A percentile compares a stretch with the other conserved stretches of the same genome.
phyloP scores from a whole-genome alignment of 2,797 vertebrate species.

The Smutsia temminckii region DNA sequence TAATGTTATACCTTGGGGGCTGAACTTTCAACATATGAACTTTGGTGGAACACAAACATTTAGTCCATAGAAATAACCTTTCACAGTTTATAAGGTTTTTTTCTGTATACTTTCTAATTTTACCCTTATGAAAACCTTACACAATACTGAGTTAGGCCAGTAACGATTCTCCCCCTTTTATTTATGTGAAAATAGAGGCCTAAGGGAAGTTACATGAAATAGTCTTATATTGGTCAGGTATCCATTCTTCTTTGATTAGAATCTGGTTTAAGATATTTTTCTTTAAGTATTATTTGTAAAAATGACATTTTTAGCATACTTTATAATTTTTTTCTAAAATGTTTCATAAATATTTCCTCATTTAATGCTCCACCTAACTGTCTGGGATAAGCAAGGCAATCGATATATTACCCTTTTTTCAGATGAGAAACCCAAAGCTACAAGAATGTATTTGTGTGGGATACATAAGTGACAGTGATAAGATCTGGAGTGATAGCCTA shows the following conservation, averaged over 20 bases:
- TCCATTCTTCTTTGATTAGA: background rate
- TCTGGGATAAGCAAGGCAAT: background rate
- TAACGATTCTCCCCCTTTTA: background rate
- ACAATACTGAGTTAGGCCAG: background rate
- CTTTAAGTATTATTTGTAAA: background rate
- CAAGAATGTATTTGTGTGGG: background rate
- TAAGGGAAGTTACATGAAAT: background rate
- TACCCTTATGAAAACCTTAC: background rate
- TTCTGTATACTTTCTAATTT: slow-evolving; percentile 36
- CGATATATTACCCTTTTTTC: background rate
- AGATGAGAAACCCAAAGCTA: background rate
- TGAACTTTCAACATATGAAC: background rate
- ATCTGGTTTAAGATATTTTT: slow-evolving; percentile 3
- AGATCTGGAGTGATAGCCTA: background rate
- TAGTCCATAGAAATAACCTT: background rate
- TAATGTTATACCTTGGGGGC: background rate
- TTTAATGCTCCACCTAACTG: background rate
- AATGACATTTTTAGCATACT: slow-evolving; percentile 12
- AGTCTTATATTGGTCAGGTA: background rate
- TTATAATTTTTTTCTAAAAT: background rate
- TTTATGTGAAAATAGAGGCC: background rate
- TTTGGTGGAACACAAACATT: background rate
- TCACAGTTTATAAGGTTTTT: slow-evolving; percentile 43
- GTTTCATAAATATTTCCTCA: slow-evolving; percentile 5
- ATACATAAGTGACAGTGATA: background rate